phyloP scores from a whole-genome alignment of 1,140 invertebrate species.

The Anastatus disparis region DNA sequence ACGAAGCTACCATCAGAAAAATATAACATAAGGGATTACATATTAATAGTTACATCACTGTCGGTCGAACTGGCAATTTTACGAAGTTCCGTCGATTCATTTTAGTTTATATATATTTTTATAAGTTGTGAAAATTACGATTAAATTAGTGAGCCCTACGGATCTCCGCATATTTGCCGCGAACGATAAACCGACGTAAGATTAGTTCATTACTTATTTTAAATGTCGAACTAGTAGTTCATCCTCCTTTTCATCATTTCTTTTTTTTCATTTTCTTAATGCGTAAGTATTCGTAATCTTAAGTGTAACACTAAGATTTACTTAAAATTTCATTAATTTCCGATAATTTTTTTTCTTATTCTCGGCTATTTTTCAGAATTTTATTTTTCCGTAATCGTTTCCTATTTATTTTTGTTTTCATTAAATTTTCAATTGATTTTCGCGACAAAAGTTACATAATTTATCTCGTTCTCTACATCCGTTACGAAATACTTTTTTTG shows the following conservation, averaged over 20 bases:
- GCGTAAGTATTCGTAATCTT: conserved; percentile 64
- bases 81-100: conserved; percentile 42
- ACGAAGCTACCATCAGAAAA: conserved; percentile 60
- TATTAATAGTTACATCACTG: conserved; percentile 67
- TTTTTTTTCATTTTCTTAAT: conserved; percentile 54
- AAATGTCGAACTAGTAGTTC: conserved; percentile 63
- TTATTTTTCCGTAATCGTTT: background rate
- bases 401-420: background rate
- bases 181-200: conserved; percentile 54
- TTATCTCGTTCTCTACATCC: conserved; percentile 16
- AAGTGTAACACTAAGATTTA: conserved; percentile 54
- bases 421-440: too few relatives aligned
- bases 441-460: background rate
- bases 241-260: conserved; percentile 51
- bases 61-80: conserved; percentile 48
- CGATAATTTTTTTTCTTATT: conserved; percentile 52
- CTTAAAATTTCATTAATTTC: conserved; percentile 40
- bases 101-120: too few relatives aligned
- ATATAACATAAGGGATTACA: conserved; percentile 65
- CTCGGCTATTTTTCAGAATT: conserved; percentile 25
- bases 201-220: conserved; percentile 57
- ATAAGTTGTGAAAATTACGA: conserved; percentile 1
- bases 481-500: conserved; percentile 37
- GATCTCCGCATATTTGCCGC: conserved; percentile 6
- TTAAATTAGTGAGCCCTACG: background rate